Percentiles rank a stretch among this genome's conserved stretches.
These are phyloP conservation scores for Aphaenogaster ashmeadi DNA, from an alignment of 1,140 invertebrate species.

Conservation along the genomic window DNA sequence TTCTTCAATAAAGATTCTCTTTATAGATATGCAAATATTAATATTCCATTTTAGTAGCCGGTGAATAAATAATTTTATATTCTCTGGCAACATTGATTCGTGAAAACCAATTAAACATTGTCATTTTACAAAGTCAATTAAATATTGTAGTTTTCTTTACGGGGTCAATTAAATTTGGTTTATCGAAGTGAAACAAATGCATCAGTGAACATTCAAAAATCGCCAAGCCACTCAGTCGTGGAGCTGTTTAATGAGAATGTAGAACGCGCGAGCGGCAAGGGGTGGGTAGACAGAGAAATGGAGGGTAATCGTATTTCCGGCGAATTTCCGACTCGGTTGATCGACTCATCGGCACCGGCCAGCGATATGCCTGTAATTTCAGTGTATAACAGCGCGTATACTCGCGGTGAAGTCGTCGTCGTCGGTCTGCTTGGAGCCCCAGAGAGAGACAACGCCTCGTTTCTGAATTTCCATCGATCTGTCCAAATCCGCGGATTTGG, in stretches of 20 bases:
- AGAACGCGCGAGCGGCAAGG: background rate
- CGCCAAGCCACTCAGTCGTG: background rate
- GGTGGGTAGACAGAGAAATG: conserved; percentile 35
- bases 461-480: conserved; percentile 69
- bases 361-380: conserved; percentile 60
- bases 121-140: background rate
- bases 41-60: background rate
- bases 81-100: background rate
- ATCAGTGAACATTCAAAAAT: background rate
- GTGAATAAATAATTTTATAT: background rate
- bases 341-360: conserved; percentile 30
- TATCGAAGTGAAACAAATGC: background rate
- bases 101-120: background rate
- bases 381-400: background rate
- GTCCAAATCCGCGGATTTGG: conserved; percentile 34
- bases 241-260: background rate
- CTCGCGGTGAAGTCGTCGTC: background rate
- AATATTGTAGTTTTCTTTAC: background rate
- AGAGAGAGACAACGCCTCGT: conserved; percentile 35
- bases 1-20: background rate
- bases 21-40: background rate
- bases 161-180: background rate
- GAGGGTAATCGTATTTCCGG: conserved; percentile 72
- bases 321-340: conserved; percentile 70
- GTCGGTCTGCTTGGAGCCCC: conserved; percentile 11